Conservation (phyloP, 2,888 invertebrate genomes). For the Sepioteuthis lessoniana region DNA sequence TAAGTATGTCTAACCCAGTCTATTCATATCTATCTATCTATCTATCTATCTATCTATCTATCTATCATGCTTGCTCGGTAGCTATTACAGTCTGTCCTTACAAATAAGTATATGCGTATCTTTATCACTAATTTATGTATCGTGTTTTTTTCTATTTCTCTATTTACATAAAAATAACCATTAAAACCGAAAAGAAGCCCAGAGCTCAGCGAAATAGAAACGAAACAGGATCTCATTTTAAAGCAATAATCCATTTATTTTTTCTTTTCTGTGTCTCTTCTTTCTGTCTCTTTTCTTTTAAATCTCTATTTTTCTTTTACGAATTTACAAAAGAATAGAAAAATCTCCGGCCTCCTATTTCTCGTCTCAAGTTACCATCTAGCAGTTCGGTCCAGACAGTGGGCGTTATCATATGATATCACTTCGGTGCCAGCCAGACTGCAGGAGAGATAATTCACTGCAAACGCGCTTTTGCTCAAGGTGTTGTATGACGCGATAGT, state of each 20-base stretch:
- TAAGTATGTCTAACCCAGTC: too few relatives aligned
- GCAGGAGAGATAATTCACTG: conserved; percentile 11
- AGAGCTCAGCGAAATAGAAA: background rate
- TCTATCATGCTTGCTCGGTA: background rate
- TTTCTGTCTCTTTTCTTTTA: background rate
- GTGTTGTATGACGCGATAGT: conserved; percentile 33
- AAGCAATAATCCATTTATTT: conserved; percentile 33
- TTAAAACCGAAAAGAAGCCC: background rate
- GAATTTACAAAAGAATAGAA: background rate
- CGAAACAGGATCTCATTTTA: background rate
- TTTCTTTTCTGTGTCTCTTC: background rate
- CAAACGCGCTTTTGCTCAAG: conserved; percentile 33
- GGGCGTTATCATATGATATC: conserved; percentile 33
- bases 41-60: background rate
- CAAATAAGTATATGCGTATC: background rate
- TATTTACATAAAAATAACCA: background rate
- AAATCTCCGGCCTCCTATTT: conserved; percentile 2
- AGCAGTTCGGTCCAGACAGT: background rate
- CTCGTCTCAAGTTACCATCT: background rate
- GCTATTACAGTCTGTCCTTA: background rate
- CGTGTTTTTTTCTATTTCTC: background rate
- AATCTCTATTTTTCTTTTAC: background rate
- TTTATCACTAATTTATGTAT: background rate
- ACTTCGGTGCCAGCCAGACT: conserved; percentile 33
- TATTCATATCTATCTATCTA: background rate